A percentile compares a stretch with the other conserved stretches of the same genome.
Evolutionary conservation across 2,797 vertebrate genomes (phyloP).

Genomic region (Melanotaenia maccullochi): DNA sequence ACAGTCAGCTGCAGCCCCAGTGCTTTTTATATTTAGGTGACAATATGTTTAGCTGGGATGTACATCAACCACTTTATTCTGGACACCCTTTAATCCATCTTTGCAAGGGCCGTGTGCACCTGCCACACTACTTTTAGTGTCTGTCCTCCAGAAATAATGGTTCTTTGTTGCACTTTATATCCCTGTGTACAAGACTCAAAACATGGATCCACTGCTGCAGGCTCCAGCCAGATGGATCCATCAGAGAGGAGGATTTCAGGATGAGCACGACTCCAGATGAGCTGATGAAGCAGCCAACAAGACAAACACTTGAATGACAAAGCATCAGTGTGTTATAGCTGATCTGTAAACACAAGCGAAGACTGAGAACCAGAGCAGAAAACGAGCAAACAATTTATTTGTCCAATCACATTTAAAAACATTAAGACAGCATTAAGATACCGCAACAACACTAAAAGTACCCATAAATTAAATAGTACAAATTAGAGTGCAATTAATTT

Average conservation of each 20-base stretch:
- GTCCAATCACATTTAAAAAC: constrained; percentile 48
- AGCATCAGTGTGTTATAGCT: constrained; percentile 10
- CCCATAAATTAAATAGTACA: constrained; percentile 59
- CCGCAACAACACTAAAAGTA: constrained; percentile 39
- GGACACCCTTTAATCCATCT: constrained; percentile 9
- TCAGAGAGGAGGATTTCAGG: constrained; percentile 52
- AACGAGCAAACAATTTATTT: constrained; percentile 59
- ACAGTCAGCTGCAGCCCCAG: neutral
- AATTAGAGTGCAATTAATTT: constrained; percentile 57
- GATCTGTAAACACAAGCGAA: constrained; percentile 36
- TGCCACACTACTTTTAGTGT: constrained; percentile 20
- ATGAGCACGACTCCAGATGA: constrained; percentile 47
- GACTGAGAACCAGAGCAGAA: constrained; percentile 17
- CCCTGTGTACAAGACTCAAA: constrained; percentile 28
- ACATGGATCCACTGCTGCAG: constrained; percentile 43
- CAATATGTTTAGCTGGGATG: neutral
- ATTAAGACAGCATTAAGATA: constrained; percentile 36
- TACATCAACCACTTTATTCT: neutral
- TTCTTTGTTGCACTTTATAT: constrained; percentile 21
- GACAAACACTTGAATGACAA: constrained; percentile 44
- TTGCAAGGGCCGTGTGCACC: neutral
- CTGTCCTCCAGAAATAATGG: constrained; percentile 34
- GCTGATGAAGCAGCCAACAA: constrained; percentile 36
- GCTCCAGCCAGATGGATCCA: constrained; percentile 57
- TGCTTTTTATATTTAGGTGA: neutral